These are phyloP conservation scores for Meda fulgida DNA, from an alignment of 2,797 vertebrate species.

Conservation along the genomic window DNA sequence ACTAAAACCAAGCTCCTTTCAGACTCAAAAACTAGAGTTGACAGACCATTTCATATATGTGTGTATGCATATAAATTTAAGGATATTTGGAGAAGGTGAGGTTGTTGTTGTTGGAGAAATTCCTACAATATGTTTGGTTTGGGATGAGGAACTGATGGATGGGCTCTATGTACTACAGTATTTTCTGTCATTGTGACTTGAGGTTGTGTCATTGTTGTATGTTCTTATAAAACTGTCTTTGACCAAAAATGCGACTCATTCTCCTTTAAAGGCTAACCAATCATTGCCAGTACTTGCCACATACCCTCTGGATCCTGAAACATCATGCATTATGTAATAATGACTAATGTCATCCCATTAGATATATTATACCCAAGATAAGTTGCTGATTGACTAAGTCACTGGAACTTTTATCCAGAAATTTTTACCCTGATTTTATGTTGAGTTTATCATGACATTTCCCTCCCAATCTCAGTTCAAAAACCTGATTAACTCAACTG, in stretches of 20 bases:
- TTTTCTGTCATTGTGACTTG: background rate
- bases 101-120: background rate
- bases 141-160: background rate
- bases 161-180: background rate
- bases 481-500: too few species aligned
- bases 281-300: background rate
- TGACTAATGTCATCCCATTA: background rate
- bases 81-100: background rate
- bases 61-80: background rate
- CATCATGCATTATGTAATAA: background rate
- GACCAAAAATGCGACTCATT: background rate
- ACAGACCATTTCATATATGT: background rate
- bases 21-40: background rate
- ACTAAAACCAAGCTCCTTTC: background rate
- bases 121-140: conserved; percentile 7
- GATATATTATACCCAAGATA: conserved; percentile 1
- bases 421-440: too few species aligned
- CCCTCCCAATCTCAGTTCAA: too few species aligned
- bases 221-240: background rate
- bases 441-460: too few species aligned
- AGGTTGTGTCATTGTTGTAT: conserved; percentile 1
- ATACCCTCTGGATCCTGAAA: background rate
- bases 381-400: background rate
- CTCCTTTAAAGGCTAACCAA: background rate
- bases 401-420: background rate